phyloP scores from a whole-genome alignment of 1,140 invertebrate genomes.

The Oncopodura yosiiana region DNA sequence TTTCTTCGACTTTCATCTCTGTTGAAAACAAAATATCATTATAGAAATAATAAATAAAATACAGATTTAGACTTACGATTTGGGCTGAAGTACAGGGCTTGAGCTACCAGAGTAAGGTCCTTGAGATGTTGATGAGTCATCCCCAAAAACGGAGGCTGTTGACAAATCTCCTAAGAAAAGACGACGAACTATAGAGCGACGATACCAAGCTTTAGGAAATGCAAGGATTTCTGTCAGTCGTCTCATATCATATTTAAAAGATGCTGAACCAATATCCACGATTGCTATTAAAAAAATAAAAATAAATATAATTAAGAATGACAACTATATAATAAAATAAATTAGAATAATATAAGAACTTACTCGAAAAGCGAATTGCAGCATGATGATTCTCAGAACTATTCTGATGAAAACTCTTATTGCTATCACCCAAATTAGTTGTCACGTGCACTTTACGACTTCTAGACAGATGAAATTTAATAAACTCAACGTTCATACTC shows the following conservation, averaged over 20 bases:
- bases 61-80: neutral
- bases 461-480: constrained; percentile 87
- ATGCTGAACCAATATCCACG: constrained; percentile 92
- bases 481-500: constrained; percentile 92
- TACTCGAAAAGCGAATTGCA: constrained; percentile 83
- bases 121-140: constrained; percentile 36
- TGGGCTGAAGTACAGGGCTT: constrained; percentile 9
- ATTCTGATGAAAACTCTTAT: constrained; percentile 20
- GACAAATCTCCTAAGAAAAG: constrained; percentile 86
- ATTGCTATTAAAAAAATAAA: constrained; percentile 55
- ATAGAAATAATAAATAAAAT: neutral
- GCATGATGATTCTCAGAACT: constrained; percentile 54
- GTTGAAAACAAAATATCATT: neutral
- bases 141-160: constrained; percentile 45
- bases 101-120: constrained; percentile 8
- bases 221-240: constrained; percentile 92
- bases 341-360: constrained; percentile 38
- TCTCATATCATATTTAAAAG: constrained; percentile 98
- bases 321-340: neutral
- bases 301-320: constrained; percentile 1
- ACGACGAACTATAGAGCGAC: constrained; percentile 78
- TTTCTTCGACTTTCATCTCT: constrained; percentile 27
- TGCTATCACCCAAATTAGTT: constrained; percentile 39
- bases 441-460: constrained; percentile 71
- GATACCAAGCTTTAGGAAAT: constrained; percentile 97